These are phyloP conservation scores for Corythornis vintsioides DNA, from an alignment of 2,113 vertebrate genomes.

Conservation along the genomic window DNA sequence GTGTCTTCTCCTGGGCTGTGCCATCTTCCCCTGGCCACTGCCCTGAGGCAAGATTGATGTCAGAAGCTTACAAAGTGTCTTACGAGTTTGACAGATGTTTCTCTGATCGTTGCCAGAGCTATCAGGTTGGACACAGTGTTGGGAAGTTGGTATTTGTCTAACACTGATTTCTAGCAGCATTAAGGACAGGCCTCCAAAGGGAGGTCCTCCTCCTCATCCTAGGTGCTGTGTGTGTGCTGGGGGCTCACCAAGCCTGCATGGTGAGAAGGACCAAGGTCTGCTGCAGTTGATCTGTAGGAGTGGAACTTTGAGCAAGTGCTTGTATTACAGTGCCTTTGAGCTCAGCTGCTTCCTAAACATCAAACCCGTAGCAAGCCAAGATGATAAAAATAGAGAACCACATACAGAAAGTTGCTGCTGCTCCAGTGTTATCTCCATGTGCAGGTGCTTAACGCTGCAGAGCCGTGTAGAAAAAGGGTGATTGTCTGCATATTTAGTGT, in stretches of 20 bases:
- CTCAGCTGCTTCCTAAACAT: not conserved
- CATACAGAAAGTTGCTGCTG: not conserved
- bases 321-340: rapidly evolving
- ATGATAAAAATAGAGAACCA: not conserved
- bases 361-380: not conserved
- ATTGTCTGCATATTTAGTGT: not conserved
- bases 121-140: rapidly evolving
- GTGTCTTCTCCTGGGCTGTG: not conserved
- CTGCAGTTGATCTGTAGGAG: not conserved
- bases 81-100: rapidly evolving
- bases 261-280: not conserved
- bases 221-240: rapidly evolving
- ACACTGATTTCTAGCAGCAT: rapidly evolving
- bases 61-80: too few relatives aligned
- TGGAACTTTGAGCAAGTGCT: not conserved
- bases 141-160: not conserved
- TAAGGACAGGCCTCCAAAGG: not conserved
- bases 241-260: not conserved
- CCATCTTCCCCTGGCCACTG: not conserved
- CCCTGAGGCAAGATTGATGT: not conserved
- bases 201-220: too few relatives aligned
- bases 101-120: not conserved
- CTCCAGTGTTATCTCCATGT: not conserved
- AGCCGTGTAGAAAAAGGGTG: not conserved
- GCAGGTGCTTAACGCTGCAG: not conserved